Evolutionary conservation across 1,140 invertebrate species (phyloP).

Genomic region (Scylla paramamosain): DNA sequence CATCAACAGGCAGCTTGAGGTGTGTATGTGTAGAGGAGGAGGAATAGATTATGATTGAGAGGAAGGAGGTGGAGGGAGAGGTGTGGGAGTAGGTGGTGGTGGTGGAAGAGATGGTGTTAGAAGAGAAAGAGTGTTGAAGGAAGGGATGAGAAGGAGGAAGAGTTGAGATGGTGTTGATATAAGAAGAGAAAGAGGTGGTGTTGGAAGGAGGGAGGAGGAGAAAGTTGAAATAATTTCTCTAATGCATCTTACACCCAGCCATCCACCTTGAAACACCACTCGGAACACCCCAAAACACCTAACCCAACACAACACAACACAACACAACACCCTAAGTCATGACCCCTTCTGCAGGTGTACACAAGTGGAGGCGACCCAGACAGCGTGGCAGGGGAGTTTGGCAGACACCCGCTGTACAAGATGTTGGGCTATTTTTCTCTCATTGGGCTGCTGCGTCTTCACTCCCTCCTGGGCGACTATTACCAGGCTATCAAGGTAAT

Average conservation of each 20-base stretch:
- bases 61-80: background rate
- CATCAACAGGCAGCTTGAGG: conserved; percentile 98
- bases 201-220: background rate
- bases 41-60: too few species aligned
- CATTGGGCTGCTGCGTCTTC: conserved; percentile 95
- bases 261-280: too few species aligned
- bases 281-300: background rate
- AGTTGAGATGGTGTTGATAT: too few species aligned
- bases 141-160: too few species aligned
- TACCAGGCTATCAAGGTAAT: conserved; percentile 97
- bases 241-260: too few species aligned
- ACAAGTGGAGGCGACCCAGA: conserved; percentile 95
- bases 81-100: background rate
- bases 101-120: too few species aligned
- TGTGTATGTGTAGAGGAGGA: conserved; percentile 79
- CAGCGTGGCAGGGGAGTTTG: conserved; percentile 97
- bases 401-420: conserved; percentile 97
- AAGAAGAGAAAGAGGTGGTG: too few species aligned
- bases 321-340: background rate
- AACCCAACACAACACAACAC: too few species aligned
- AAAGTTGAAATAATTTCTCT: too few species aligned
- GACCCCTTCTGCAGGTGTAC: conserved; percentile 82
- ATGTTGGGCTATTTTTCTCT: conserved; percentile 99
- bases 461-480: conserved; percentile 98
- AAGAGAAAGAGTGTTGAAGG: too few species aligned